Conservation (phyloP, 2,888 invertebrate species). For the Drosophila pseudotalamancana region DNA sequence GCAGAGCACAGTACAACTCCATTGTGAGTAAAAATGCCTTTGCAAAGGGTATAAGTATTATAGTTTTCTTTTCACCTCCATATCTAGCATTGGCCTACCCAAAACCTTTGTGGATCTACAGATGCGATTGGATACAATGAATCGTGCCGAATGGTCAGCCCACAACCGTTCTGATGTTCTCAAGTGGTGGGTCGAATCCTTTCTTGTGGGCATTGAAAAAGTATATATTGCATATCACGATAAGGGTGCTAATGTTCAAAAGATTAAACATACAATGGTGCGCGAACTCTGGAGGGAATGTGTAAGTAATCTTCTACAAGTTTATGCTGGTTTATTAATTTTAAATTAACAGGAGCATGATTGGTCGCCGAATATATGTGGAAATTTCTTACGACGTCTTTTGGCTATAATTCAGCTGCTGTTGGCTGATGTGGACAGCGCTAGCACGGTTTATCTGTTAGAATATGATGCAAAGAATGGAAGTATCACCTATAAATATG, state of each 20-base stretch:
- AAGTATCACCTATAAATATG: constrained; percentile 14
- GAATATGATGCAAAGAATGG: constrained; percentile 35
- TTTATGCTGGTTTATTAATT: too few species aligned
- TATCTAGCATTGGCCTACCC: background rate
- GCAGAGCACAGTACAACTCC: background rate
- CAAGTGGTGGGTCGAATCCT: constrained; percentile 58
- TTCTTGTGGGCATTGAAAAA: constrained; percentile 37
- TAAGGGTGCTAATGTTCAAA: constrained; percentile 11
- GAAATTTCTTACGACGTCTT: constrained; percentile 38
- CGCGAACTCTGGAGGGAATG: constrained; percentile 30
- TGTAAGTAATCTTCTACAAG: constrained; percentile 33
- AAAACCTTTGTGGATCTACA: constrained; percentile 42
- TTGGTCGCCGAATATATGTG: constrained; percentile 47
- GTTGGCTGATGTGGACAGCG: constrained; percentile 23
- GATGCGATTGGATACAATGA: constrained; percentile 45
- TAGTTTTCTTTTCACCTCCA: background rate
- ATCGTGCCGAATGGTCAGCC: constrained; percentile 25
- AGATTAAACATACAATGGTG: constrained; percentile 1
- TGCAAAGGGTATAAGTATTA: background rate
- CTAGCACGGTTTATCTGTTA: constrained; percentile 45
- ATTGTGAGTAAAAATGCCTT: constrained; percentile 16
- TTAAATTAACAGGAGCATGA: constrained; percentile 18
- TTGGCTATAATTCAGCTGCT: constrained; percentile 15
- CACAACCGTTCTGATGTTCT: constrained; percentile 34
- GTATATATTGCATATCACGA: constrained; percentile 45